Evolutionary conservation across 2,113 vertebrate species (phyloP).

Genomic region (Synchiropus splendidus): DNA sequence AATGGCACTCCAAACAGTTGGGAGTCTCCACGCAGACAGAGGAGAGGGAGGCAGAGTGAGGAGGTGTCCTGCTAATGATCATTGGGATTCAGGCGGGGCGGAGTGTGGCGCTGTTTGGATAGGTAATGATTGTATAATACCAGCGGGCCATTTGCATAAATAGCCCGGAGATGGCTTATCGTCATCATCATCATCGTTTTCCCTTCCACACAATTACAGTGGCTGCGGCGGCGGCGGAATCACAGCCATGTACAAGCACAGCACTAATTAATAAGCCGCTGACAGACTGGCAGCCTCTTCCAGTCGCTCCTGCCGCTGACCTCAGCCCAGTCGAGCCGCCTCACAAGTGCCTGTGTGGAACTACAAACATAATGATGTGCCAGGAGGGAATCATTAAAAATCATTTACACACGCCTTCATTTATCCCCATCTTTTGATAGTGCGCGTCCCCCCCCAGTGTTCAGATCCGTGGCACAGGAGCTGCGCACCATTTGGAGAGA

Average conservation of each 20-base stretch:
- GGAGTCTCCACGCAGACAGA: constrained; percentile 77
- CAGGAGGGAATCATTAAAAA: constrained; percentile 99
- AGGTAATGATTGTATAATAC: constrained; percentile 99
- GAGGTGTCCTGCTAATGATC: constrained; percentile 99
- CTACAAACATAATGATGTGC: constrained; percentile 99
- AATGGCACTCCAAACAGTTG: constrained; percentile 87
- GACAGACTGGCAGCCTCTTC: constrained; percentile 94
- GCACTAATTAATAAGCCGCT: constrained; percentile 99
- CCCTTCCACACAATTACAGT: constrained; percentile 94
- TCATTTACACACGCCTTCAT: constrained; percentile 99
- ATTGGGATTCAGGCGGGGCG: constrained; percentile 91
- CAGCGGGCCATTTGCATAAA: constrained; percentile 96
- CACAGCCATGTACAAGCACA: constrained; percentile 96
- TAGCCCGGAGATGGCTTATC: constrained; percentile 96
- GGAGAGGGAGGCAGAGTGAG: constrained; percentile 53
- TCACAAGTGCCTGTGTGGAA: constrained; percentile 98
- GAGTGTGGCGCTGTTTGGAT: constrained; percentile 96
- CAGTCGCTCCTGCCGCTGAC: constrained; percentile 92
- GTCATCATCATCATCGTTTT: constrained; percentile 73
- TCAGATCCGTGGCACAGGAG: constrained; percentile 84
- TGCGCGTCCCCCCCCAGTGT: constrained; percentile 86
- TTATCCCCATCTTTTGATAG: constrained; percentile 99
- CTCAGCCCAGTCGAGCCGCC: constrained; percentile 87
- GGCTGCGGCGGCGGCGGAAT: constrained; percentile 97
- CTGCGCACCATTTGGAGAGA: constrained; percentile 89